Conservation (phyloP, 2,888 invertebrate species). For the Drosophila recens region DNA sequence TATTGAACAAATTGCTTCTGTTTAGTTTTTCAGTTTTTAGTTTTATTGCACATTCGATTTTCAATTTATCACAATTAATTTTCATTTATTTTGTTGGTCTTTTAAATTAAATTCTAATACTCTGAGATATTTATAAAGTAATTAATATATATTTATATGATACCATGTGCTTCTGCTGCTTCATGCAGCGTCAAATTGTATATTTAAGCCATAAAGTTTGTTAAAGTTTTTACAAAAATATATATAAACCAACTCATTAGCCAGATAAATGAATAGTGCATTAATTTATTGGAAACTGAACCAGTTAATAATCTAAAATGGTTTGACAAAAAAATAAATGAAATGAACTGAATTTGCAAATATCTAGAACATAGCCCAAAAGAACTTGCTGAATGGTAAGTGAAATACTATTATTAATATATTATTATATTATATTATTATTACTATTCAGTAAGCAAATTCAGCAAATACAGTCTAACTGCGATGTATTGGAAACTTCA, state of each 20-base stretch:
- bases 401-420: no score
- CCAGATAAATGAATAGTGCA: not conserved
- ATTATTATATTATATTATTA: no score
- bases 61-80: constrained; percentile 10
- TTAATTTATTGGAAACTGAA: not conserved
- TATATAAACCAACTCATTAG: constrained; percentile 28
- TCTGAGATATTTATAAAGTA: constrained; percentile 46
- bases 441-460: no score
- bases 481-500: no score
- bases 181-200: constrained; percentile 47
- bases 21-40: constrained; percentile 20
- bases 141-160: constrained; percentile 26
- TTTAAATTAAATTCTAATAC: constrained; percentile 14
- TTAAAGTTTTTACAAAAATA: constrained; percentile 63
- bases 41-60: constrained; percentile 24
- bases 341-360: no score
- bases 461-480: no score
- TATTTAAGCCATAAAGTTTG: constrained; percentile 67
- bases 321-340: not conserved
- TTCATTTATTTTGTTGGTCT: constrained; percentile 18
- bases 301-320: not conserved
- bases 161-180: constrained; percentile 72
- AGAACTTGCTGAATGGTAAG: no score
- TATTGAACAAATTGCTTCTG: constrained; percentile 34
- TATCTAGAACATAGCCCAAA: no score